phyloP scores from a whole-genome alignment of 2,888 invertebrate species.

The Smittia sp. region DNA sequence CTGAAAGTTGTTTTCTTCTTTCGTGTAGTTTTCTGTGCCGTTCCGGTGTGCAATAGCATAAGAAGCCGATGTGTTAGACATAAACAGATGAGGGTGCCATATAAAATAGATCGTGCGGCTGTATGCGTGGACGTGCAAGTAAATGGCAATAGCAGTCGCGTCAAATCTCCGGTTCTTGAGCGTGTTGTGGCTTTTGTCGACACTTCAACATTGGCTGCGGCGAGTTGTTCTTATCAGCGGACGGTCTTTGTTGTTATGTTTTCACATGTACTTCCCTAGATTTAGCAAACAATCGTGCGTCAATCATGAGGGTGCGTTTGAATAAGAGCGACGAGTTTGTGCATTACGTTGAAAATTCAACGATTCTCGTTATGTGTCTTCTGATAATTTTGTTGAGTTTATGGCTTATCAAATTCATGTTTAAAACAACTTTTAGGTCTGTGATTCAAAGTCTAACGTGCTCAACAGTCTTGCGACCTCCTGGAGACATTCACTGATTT shows the following conservation, averaged over 20 bases:
- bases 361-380: background rate
- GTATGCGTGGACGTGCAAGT: background rate
- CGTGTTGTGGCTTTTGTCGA: background rate
- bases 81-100: slow-evolving; percentile 20
- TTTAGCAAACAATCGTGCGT: background rate
- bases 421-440: background rate
- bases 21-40: background rate
- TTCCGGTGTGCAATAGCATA: slow-evolving; percentile 10
- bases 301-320: slow-evolving; percentile 10
- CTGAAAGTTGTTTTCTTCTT: background rate
- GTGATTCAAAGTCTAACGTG: too few species aligned
- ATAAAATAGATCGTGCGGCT: background rate
- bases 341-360: background rate
- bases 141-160: background rate
- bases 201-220: background rate
- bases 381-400: background rate
- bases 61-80: slow-evolving; percentile 1
- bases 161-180: background rate
- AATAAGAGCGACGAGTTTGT: background rate
- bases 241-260: slow-evolving; percentile 11
- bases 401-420: background rate
- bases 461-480: too few species aligned
- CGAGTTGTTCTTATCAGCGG: background rate
- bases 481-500: too few species aligned
- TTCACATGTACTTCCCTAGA: slow-evolving; percentile 5